Base-by-base conservation (phyloP, 1,140 invertebrate species). In the Temnothorax curvispinosus region DNA sequence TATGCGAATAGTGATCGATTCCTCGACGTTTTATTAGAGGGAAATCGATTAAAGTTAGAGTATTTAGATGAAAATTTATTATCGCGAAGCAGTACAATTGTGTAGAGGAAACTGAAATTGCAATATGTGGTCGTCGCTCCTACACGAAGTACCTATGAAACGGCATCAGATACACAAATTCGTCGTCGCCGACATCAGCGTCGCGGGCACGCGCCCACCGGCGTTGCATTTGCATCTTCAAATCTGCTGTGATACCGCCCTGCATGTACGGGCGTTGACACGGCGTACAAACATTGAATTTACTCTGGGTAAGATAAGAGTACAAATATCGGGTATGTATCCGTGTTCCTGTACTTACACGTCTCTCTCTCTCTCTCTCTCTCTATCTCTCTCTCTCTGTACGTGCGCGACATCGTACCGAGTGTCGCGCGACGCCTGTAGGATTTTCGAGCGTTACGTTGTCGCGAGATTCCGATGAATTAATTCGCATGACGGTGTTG, bases 271-370 rank as follows among this genome's bases (percentile, higher is more conserved):
- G 54, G 78, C 87, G 89, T 90, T 91, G 87, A 91, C 89, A 90
- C 82, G 77, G 54, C 78, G 89, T 88, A 88, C 85, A 84, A 84
- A 84, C 80, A 90, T 85, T 74, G 89, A 91, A 88, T 91, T 91
- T 90, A 82, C 89, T 78, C 82, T 76, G 90, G 72, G 85, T 90
- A 90, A 91, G 89, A 90, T 91, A 91, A 91, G 89, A 88, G 88
- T 87, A 91, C 89, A 91, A 91, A 91, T 91, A 91, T 89, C 67
- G 41, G 27, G 64, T 78, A 54, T 54, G 71, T 86, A 82, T 86
- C 69, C 76, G 80, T 52, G 72, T 81, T 60, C 89, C 65, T 78
- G 89, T 88, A 88, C 81, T 52, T 90, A 90, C 74, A 84, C 81
- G 85, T 74, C 58, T 27, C 27, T 27, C 27, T 27, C 27, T 27